These are phyloP conservation scores for Orchesella cincta DNA, from an alignment of 1,140 invertebrate genomes.

Conservation along the genomic window DNA sequence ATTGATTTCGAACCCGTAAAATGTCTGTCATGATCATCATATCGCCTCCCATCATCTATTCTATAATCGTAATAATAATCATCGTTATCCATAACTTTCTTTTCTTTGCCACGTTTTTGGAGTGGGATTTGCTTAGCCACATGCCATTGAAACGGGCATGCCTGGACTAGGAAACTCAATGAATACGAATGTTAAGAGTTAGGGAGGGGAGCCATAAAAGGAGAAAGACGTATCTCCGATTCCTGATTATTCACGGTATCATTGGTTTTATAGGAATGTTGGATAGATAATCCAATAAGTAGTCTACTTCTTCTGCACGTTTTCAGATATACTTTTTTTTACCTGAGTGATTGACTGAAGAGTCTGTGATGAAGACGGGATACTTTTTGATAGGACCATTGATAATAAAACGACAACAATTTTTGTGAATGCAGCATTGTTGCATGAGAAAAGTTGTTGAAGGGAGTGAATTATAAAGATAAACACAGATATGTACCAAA, in stretches of 20 bases:
- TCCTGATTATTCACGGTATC: not conserved
- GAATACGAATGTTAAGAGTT: not conserved
- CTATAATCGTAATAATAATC: slow-evolving; percentile 5
- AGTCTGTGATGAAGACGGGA: not conserved
- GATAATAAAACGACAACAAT: too few species aligned
- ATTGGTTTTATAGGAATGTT: too few species aligned
- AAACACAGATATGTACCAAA: too few species aligned
- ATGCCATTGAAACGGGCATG: too few species aligned
- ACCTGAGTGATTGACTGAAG: not conserved
- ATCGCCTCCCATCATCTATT: not conserved
- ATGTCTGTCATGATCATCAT: slow-evolving; percentile 15
- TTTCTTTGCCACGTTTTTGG: not conserved
- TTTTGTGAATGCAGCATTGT: too few species aligned
- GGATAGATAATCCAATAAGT: too few species aligned
- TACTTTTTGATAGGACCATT: slow-evolving; percentile 14
- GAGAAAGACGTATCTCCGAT: not conserved
- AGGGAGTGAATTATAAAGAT: too few species aligned
- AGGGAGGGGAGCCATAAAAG: not conserved
- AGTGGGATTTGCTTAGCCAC: not conserved
- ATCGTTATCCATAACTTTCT: slow-evolving; percentile 7
- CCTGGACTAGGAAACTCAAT: too few species aligned
- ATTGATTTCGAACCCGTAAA: slow-evolving; percentile 5
- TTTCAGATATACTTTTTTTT: too few species aligned
- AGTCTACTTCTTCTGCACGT: too few species aligned
- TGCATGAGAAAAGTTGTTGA: too few species aligned